phyloP scores from a whole-genome alignment of 2,113 vertebrate genomes.

The Ornithorhynchus anatinus region DNA sequence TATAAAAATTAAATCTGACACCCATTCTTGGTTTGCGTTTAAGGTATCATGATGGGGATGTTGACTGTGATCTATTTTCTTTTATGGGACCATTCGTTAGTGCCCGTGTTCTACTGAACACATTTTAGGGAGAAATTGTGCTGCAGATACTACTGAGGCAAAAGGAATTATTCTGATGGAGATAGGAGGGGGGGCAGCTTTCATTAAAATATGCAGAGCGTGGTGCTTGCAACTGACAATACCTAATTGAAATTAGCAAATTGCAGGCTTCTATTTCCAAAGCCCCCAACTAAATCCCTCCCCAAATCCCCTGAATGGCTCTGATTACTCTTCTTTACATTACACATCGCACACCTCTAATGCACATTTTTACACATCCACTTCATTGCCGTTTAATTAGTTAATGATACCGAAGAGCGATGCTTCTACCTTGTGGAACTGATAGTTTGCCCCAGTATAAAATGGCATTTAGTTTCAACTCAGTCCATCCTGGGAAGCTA shows the following conservation, averaged over 20 bases:
- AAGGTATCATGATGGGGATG: slow-evolving; percentile 72
- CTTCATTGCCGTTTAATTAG: slow-evolving; percentile 75
- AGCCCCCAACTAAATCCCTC: slow-evolving; percentile 58
- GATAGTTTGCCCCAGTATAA: slow-evolving; percentile 25
- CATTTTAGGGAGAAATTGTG: slow-evolving; percentile 47
- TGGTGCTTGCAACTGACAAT: slow-evolving; percentile 70
- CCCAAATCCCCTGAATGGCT: slow-evolving; percentile 71
- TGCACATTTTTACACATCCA: slow-evolving; percentile 63
- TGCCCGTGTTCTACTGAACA: slow-evolving; percentile 61
- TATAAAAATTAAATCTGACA: slow-evolving; percentile 65
- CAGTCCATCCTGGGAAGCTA: slow-evolving; percentile 19
- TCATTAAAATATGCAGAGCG: slow-evolving; percentile 72
- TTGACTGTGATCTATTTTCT: slow-evolving; percentile 76
- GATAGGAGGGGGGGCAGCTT: slow-evolving; percentile 64
- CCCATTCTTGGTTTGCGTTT: slow-evolving; percentile 74
- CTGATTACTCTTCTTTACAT: slow-evolving; percentile 70
- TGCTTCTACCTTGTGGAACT: slow-evolving; percentile 32
- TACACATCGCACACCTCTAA: slow-evolving; percentile 57
- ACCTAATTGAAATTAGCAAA: slow-evolving; percentile 73
- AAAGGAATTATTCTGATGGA: slow-evolving; percentile 52
- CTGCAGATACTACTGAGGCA: slow-evolving; percentile 49
- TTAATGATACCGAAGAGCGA: slow-evolving; percentile 67
- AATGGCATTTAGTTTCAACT: slow-evolving; percentile 32
- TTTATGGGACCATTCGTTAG: slow-evolving; percentile 41
- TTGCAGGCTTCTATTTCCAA: slow-evolving; percentile 67